These are phyloP conservation scores for Acanthosepion pharaonis DNA, from an alignment of 2,888 invertebrate genomes.

Conservation along the genomic window DNA sequence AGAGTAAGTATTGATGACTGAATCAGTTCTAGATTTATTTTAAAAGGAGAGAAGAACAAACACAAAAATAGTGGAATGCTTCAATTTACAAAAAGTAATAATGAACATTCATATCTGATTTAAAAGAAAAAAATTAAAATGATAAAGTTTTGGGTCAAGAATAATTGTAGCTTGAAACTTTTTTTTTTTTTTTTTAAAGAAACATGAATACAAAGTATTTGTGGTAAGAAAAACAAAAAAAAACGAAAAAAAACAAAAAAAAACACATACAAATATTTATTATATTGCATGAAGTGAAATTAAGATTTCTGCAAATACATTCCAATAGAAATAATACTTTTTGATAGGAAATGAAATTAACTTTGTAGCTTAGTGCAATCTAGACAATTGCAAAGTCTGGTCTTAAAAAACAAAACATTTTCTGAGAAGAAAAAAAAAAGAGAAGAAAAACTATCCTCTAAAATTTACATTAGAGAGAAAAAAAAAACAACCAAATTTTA, in stretches of 20 bases:
- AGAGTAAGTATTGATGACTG: background rate
- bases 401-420: background rate
- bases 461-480: background rate
- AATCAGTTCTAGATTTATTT: background rate
- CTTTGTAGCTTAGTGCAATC: background rate
- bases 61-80: slow-evolving; percentile 33
- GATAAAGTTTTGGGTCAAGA: background rate
- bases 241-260: background rate
- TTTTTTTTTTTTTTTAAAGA: background rate
- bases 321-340: background rate
- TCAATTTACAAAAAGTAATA: slow-evolving; percentile 4
- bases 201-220: background rate
- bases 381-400: background rate
- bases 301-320: background rate
- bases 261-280: background rate
- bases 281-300: background rate
- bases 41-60: background rate
- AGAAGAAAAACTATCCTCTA: background rate
- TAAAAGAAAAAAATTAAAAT: background rate
- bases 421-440: background rate
- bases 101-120: background rate
- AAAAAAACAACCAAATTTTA: background rate
- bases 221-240: background rate
- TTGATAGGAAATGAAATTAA: background rate
- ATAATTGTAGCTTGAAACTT: background rate